phyloP scores from a whole-genome alignment of 1,140 invertebrate genomes.

The Eupristina koningsbergeri region DNA sequence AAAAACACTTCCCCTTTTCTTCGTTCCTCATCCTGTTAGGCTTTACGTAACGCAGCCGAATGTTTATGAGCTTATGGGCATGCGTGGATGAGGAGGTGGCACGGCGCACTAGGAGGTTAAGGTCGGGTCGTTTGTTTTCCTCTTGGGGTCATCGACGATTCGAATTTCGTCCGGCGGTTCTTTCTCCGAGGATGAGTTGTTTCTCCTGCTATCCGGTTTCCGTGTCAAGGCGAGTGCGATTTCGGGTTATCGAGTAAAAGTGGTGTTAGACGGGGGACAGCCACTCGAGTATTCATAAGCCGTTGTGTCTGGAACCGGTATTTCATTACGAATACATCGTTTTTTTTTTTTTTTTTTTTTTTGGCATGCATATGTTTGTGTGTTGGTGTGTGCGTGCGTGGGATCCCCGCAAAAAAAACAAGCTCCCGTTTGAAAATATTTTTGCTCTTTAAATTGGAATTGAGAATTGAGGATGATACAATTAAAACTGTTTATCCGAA shows the following conservation, averaged over 20 bases:
- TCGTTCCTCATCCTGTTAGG: too few species aligned
- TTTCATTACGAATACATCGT: neutral
- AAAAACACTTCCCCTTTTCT: slow-evolving; percentile 1
- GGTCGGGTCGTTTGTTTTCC: slow-evolving; percentile 45
- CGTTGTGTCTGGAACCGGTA: slow-evolving; percentile 25
- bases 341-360: neutral
- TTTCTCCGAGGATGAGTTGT: neutral
- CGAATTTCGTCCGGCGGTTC: neutral
- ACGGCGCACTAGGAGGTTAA: slow-evolving; percentile 45
- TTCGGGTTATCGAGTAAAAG: slow-evolving; percentile 11
- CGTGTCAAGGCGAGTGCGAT: slow-evolving; percentile 40
- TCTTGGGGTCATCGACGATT: slow-evolving; percentile 19
- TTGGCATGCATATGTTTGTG: too few species aligned
- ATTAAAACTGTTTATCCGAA: neutral
- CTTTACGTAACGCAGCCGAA: slow-evolving; percentile 16
- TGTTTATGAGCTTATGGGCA: slow-evolving; percentile 6
- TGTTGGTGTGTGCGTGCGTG: too few species aligned
- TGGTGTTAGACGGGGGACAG: slow-evolving; percentile 6
- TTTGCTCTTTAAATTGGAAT: neutral
- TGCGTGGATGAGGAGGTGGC: slow-evolving; percentile 26
- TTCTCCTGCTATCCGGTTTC: slow-evolving; percentile 18
- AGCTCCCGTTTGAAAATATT: neutral
- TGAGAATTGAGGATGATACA: neutral
- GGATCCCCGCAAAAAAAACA: too few species aligned
- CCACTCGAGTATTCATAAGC: neutral